Base-by-base conservation (phyloP, 1,140 invertebrate species). In the Ladona fulva region DNA sequence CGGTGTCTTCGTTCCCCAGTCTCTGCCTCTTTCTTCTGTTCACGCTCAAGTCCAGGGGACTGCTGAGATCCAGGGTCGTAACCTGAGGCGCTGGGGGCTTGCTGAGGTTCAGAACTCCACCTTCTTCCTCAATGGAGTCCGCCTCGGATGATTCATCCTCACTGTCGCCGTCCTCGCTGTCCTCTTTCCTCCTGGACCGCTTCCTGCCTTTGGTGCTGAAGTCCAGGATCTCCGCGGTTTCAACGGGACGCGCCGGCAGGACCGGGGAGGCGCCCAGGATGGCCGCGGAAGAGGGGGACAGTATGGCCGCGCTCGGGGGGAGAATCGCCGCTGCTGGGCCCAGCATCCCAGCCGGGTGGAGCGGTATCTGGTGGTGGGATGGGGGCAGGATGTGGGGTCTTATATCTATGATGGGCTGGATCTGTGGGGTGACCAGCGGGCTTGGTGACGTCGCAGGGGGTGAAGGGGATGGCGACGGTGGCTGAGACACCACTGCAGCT, bases 21-120 rank as follows among this genome's bases (percentile, higher is more conserved):
- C 93, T 92, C 52, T 90, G 86, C 76, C 92, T 85, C 81, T 94
- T 92, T 82, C 92, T 89, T 37, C 91, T 91, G 1, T 90, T 88
- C n/a, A n/a, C n/a, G 0, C 93, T 93, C 16, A 95, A 85, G 84
- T 96, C 94, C 77, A 96, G 83, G 0, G 94, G 93, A 29, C 92
- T 90, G 81, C 93, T 93, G 78, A 90, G 90, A 42, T 87, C 87
- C 22, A 86, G 83, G 0, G 87, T 86, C 0, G 83, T 81, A 0
- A 84, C 82, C 3, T 86, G 85, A 0, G 86, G 85, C 6, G 86
- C 85, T 0, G 86, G 85, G 1, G 88, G 85, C 81, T 92, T 92
- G 79, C 89, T 91, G 12, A 92, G 85, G 82, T 93, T 92, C 24
- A 91, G 85, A 24, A 88, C 91, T 80, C 92, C 88, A 79, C 89